Conservation (phyloP, 2,888 invertebrate species). For the Xylota segnis region DNA sequence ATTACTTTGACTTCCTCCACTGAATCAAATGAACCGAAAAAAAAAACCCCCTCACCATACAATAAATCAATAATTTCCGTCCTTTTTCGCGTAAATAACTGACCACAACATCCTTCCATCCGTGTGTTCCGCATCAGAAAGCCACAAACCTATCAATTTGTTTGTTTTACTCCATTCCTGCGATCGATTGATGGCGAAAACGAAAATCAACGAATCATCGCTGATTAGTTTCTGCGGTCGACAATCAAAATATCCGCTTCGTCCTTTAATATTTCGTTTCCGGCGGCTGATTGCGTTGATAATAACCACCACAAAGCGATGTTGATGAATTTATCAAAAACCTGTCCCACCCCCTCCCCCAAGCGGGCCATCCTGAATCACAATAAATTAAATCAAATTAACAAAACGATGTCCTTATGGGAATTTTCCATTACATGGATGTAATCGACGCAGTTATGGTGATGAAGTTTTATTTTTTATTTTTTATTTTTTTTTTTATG, state of each 20-base stretch:
- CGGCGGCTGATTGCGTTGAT: not conserved
- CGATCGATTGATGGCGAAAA: constrained; percentile 25
- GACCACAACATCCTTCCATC: constrained; percentile 7
- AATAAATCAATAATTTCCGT: constrained; percentile 29
- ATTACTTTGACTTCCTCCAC: not conserved
- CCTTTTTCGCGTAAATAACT: not conserved
- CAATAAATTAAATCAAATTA: constrained; percentile 60
- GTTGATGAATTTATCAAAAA: constrained; percentile 16
- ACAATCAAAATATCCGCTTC: constrained; percentile 15
- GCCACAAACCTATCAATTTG: constrained; percentile 43
- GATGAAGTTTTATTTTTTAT: constrained; percentile 2
- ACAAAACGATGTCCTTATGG: constrained; percentile 47
- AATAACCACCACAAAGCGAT: constrained; percentile 23
- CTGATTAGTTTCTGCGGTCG: constrained; percentile 68
- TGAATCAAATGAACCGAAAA: not conserved
- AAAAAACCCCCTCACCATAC: not conserved
- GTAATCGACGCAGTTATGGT: constrained; percentile 42
- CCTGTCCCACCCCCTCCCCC: not conserved
- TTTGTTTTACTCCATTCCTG: constrained; percentile 5
- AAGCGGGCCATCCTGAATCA: not conserved
- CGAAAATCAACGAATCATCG: constrained; percentile 18
- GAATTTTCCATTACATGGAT: constrained; percentile 43
- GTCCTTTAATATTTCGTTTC: not conserved
- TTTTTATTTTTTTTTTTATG: not conserved
- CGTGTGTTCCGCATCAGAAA: constrained; percentile 10